phyloP scores from a whole-genome alignment of 2,113 vertebrate species.

The Perca fluviatilis region DNA sequence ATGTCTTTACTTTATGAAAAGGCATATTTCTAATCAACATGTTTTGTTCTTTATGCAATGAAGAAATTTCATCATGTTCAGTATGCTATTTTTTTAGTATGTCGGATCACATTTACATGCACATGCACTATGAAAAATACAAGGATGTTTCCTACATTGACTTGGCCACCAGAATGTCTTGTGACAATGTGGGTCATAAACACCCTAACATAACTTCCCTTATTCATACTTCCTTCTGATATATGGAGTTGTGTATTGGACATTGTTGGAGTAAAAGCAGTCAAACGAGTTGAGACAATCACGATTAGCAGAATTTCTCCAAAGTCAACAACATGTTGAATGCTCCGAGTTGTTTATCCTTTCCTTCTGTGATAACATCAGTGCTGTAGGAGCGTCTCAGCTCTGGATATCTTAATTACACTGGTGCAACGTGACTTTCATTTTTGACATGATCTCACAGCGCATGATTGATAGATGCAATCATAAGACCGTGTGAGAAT shows the following conservation, averaged over 20 bases:
- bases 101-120: background rate
- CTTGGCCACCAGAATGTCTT: background rate
- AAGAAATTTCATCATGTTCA: background rate
- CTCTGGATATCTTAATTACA: conserved; percentile 29
- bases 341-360: conserved; percentile 31
- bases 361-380: conserved; percentile 48
- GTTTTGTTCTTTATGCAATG: background rate
- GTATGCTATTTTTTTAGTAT: background rate
- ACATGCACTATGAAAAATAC: background rate
- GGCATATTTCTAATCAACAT: background rate
- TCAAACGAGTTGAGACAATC: conserved; percentile 30
- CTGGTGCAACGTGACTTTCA: background rate
- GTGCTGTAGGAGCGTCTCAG: conserved; percentile 8
- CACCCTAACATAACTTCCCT: background rate
- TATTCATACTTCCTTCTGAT: background rate
- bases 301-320: conserved; percentile 38
- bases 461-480: conserved; percentile 1
- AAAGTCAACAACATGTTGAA: conserved; percentile 62
- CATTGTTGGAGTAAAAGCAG: conserved; percentile 46
- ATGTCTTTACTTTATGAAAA: background rate
- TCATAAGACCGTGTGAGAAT: background rate
- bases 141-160: background rate
- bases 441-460: background rate
- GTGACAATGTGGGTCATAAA: background rate
- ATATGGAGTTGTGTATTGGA: background rate